phyloP scores from a whole-genome alignment of 2,797 vertebrate species.

The Cuculus canorus region DNA sequence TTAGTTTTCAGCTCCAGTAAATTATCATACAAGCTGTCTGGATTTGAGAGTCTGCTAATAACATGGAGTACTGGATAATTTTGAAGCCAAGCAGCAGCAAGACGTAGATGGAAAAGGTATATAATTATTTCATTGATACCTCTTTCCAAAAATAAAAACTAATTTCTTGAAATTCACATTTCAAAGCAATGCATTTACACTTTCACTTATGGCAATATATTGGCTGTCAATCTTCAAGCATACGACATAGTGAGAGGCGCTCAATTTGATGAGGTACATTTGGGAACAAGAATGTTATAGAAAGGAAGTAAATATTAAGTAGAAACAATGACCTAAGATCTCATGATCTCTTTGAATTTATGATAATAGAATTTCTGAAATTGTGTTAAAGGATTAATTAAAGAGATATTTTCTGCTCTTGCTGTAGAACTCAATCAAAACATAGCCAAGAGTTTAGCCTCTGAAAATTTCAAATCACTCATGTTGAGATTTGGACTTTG shows the following conservation, averaged over 20 bases:
- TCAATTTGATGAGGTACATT: background rate
- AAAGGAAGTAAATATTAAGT: background rate
- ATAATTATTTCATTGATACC: background rate
- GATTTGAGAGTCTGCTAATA: background rate
- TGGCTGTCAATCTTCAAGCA: background rate
- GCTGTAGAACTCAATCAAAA: background rate
- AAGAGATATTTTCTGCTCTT: background rate
- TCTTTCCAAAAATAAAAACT: background rate
- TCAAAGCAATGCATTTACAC: background rate
- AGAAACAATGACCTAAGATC: background rate
- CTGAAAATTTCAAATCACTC: background rate
- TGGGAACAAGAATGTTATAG: background rate
- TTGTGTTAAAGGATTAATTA: background rate
- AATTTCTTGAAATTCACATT: background rate
- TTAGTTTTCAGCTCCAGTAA: background rate
- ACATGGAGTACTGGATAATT: background rate
- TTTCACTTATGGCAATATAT: background rate
- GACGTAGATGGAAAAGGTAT: background rate
- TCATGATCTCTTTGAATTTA: background rate
- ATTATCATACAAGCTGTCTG: background rate
- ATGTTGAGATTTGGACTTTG: background rate
- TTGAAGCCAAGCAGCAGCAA: background rate
- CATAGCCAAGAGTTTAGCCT: background rate
- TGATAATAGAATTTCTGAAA: background rate
- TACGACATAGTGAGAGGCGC: background rate